These are phyloP conservation scores for Hydrochoerus hydrochaeris DNA, from an alignment of 2,113 vertebrate genomes.

Conservation along the genomic window DNA sequence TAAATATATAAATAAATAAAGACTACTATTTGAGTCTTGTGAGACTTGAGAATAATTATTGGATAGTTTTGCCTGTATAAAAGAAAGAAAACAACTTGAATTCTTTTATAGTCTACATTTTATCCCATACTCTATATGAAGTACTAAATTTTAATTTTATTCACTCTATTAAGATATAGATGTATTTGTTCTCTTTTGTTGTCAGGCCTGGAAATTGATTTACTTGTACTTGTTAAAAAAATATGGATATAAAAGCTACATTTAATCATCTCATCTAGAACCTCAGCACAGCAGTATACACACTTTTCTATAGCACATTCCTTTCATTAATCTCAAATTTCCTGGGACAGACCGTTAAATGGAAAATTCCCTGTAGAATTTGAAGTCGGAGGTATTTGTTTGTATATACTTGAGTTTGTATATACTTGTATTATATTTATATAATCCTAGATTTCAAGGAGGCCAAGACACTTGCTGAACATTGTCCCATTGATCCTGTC, in stretches of 20 bases:
- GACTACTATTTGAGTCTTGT: not conserved
- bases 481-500: conserved; percentile 53
- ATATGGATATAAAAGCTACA: not conserved
- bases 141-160: not conserved
- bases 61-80: not conserved
- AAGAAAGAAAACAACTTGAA: not conserved
- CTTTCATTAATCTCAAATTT: conserved; percentile 56
- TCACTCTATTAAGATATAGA: not conserved
- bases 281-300: not conserved
- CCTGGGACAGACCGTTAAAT: not conserved
- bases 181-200: not conserved
- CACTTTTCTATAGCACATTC: not conserved
- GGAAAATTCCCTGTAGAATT: conserved; percentile 16
- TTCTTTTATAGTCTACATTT: not conserved
- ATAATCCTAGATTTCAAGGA: not conserved
- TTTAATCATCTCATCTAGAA: not conserved
- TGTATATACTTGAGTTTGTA: conserved; percentile 33
- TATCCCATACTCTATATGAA: not conserved
- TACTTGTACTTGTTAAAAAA: not conserved
- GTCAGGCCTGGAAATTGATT: not conserved
- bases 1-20: not conserved
- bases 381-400: not conserved
- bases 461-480: conserved; percentile 66
- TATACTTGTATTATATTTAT: conserved; percentile 61
- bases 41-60: not conserved